phyloP scores from a whole-genome alignment of 1,140 invertebrate genomes.

The Fopius arisanus region DNA sequence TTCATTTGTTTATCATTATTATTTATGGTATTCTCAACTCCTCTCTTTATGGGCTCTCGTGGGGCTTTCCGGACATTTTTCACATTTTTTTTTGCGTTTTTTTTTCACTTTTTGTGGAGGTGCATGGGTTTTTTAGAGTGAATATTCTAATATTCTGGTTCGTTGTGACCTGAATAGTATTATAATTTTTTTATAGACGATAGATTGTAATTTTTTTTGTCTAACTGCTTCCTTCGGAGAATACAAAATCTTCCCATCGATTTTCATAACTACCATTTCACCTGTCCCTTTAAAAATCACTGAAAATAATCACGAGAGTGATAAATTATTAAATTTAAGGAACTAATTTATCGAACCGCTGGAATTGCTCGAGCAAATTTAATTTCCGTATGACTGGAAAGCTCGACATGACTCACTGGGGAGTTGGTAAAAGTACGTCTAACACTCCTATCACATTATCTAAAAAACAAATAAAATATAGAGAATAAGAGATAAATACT shows the following conservation, averaged over 20 bases:
- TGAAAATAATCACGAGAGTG: too few species aligned
- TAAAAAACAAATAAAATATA: slow-evolving; percentile 37
- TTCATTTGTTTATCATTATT: slow-evolving; percentile 36
- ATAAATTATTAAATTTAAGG: too few species aligned
- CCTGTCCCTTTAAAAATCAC: too few species aligned
- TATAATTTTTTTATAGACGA: too few species aligned
- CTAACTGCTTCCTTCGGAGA: neutral
- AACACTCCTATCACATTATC: slow-evolving; percentile 56
- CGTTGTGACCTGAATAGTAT: too few species aligned
- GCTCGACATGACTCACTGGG: neutral
- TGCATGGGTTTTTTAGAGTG: slow-evolving; percentile 20
- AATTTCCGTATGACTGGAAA: neutral
- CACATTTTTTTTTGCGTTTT: slow-evolving; percentile 10
- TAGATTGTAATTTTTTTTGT: too few species aligned
- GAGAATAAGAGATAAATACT: slow-evolving; percentile 39
- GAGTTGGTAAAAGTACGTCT: slow-evolving; percentile 54
- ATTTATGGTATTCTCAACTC: slow-evolving; percentile 28
- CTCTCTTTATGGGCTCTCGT: slow-evolving; percentile 17
- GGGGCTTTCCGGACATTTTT: slow-evolving; percentile 3
- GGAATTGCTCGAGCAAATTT: too few species aligned
- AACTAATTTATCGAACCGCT: too few species aligned
- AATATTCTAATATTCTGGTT: slow-evolving; percentile 15
- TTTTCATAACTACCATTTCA: neutral
- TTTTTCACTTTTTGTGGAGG: neutral
- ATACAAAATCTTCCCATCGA: neutral